Evolutionary conservation across 1,140 invertebrate species (phyloP).

Genomic region (Zaprionus capensis): DNA sequence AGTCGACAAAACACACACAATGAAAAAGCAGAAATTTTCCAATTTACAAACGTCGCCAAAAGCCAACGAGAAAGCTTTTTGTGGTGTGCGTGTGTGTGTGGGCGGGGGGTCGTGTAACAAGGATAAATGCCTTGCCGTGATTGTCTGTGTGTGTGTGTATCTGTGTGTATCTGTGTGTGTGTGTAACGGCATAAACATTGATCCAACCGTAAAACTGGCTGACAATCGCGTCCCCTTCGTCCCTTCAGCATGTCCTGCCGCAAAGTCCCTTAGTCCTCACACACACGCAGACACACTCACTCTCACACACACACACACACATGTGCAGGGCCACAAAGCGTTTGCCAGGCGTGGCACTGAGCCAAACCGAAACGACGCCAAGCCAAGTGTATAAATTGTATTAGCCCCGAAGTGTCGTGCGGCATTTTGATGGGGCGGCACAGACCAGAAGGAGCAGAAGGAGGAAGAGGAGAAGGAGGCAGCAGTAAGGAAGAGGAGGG

Average conservation of each 20-base stretch:
- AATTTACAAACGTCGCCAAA: constrained; percentile 75
- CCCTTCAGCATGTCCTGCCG: constrained; percentile 20
- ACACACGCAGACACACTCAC: background rate
- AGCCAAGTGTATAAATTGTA: constrained; percentile 82
- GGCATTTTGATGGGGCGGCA: constrained; percentile 47
- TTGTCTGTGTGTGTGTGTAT: constrained; percentile 45
- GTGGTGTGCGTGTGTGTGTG: constrained; percentile 6
- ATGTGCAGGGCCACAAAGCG: constrained; percentile 8
- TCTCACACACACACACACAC: background rate
- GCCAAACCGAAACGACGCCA: constrained; percentile 79
- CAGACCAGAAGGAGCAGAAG: background rate
- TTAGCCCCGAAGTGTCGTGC: constrained; percentile 78
- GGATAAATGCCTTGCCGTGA: constrained; percentile 71
- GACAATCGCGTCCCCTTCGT: constrained; percentile 62
- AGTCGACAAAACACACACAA: constrained; percentile 8
- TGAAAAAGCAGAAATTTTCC: constrained; percentile 65
- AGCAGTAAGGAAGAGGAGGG: constrained; percentile 6
- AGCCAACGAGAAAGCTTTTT: constrained; percentile 56
- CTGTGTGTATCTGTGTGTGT: constrained; percentile 53
- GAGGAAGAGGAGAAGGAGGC: background rate
- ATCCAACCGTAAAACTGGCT: constrained; percentile 81
- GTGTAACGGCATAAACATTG: constrained; percentile 77
- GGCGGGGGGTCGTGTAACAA: constrained; percentile 60
- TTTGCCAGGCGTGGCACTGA: constrained; percentile 63
- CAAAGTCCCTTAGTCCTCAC: constrained; percentile 8